These are phyloP conservation scores for human DNA, from an alignment of 2,113 vertebrate genomes.

Conservation along the genomic window DNA sequence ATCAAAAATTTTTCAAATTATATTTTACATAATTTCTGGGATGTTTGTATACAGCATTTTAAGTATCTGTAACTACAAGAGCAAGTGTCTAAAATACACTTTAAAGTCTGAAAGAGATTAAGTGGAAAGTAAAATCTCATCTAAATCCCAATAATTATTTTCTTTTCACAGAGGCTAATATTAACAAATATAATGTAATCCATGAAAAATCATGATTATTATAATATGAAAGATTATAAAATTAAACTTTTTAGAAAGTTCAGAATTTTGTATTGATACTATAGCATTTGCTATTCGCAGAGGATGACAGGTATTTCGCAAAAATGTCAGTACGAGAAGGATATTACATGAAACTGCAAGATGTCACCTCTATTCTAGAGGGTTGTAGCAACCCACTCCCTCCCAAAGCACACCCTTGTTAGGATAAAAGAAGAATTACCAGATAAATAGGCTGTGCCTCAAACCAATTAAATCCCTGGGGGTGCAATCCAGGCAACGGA, in stretches of 20 bases:
- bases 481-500: neutral
- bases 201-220: neutral
- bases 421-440: neutral
- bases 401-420: neutral
- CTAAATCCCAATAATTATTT: neutral
- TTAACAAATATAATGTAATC: neutral
- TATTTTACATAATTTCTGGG: neutral
- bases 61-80: neutral
- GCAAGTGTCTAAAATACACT: neutral
- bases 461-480: neutral
- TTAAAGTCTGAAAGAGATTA: constrained; percentile 5
- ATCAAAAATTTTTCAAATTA: constrained; percentile 20
- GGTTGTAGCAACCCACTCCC: neutral
- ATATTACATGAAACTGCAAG: neutral
- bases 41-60: neutral
- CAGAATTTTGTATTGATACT: neutral
- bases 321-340: neutral
- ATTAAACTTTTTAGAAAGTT: neutral
- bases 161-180: neutral
- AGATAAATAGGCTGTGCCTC: neutral
- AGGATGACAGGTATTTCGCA: neutral
- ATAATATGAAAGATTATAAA: constrained; percentile 11
- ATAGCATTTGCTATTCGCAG: neutral
- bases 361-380: neutral
- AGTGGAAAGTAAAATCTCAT: neutral